Percentiles rank a stretch among this genome's conserved stretches.
These are phyloP conservation scores for Cryptophagus acutangulus DNA, from an alignment of 2,888 invertebrate species.

Conservation along the genomic window DNA sequence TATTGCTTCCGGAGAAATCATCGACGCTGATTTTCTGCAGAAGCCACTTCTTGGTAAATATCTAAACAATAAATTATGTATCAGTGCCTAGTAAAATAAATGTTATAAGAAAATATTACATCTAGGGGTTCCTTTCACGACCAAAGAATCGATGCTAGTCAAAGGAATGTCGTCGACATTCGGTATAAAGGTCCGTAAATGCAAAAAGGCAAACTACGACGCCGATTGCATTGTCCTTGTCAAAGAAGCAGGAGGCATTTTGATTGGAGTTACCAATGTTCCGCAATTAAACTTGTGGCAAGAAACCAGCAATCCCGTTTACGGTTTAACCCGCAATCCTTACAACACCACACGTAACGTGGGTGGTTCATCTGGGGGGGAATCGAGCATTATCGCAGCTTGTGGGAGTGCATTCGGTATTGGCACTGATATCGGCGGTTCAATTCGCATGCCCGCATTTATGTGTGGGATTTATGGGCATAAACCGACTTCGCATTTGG, in stretches of 20 bases:
- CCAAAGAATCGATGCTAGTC: slow-evolving; percentile 82
- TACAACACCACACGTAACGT: slow-evolving; percentile 79
- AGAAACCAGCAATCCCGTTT: slow-evolving; percentile 83
- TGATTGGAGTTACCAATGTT: slow-evolving; percentile 78
- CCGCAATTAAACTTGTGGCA: slow-evolving; percentile 92
- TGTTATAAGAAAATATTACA: too few species aligned
- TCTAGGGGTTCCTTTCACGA: slow-evolving; percentile 83
- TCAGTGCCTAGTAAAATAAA: too few species aligned
- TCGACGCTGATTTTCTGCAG: slow-evolving; percentile 59
- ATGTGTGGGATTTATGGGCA: slow-evolving; percentile 86
- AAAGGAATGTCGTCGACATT: slow-evolving; percentile 68
- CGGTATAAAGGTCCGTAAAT: slow-evolving; percentile 59
- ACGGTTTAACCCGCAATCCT: slow-evolving; percentile 87
- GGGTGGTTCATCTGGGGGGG: slow-evolving; percentile 93
- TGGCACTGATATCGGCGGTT: slow-evolving; percentile 94
- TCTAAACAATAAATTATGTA: too few species aligned
- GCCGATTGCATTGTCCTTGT: slow-evolving; percentile 71
- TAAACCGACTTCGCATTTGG: slow-evolving; percentile 60
- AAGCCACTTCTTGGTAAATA: slow-evolving; percentile 74
- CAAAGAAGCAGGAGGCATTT: slow-evolving; percentile 77
- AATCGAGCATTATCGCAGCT: slow-evolving; percentile 69
- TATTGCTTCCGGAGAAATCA: slow-evolving; percentile 55
- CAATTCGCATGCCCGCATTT: slow-evolving; percentile 86
- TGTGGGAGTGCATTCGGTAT: slow-evolving; percentile 80
- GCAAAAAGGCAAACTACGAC: slow-evolving; percentile 63